Evolutionary conservation across 1,140 invertebrate species (phyloP).

Genomic region (Panagrolaimus sp.): DNA sequence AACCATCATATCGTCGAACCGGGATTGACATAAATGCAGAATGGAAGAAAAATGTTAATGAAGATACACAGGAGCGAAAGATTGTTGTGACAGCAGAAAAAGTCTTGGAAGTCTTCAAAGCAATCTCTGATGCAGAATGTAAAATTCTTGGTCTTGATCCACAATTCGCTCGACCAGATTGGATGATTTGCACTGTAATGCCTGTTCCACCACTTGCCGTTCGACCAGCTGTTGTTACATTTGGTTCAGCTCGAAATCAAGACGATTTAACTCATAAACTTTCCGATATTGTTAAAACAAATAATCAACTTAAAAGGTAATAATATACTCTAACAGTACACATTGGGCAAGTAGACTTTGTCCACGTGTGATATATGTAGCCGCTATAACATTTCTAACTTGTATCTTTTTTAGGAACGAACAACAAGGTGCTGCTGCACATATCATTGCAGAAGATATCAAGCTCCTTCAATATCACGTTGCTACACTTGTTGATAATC

Average conservation of each 20-base stretch:
- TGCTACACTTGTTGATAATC: conserved; percentile 93
- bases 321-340: too few species aligned
- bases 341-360: too few species aligned
- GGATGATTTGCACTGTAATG: conserved; percentile 96
- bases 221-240: conserved; percentile 95
- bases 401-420: conserved; percentile 83
- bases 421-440: conserved; percentile 85
- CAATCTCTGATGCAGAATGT: conserved; percentile 94
- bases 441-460: conserved; percentile 91
- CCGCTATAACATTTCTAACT: too few species aligned
- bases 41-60: conserved; percentile 95
- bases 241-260: conserved; percentile 91
- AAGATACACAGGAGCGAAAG: conserved; percentile 86
- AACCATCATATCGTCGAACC: conserved; percentile 79
- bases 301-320: conserved; percentile 76
- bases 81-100: conserved; percentile 84
- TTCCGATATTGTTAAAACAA: conserved; percentile 95
- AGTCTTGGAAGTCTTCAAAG: conserved; percentile 91
- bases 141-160: conserved; percentile 71
- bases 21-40: conserved; percentile 82
- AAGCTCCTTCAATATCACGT: conserved; percentile 98
- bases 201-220: conserved; percentile 88
- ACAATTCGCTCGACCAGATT: conserved; percentile 84
- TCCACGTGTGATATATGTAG: too few species aligned
- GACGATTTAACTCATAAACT: conserved; percentile 99